These are phyloP conservation scores for Clarias fuscus DNA, from an alignment of 2,797 vertebrate genomes.

Conservation along the genomic window DNA sequence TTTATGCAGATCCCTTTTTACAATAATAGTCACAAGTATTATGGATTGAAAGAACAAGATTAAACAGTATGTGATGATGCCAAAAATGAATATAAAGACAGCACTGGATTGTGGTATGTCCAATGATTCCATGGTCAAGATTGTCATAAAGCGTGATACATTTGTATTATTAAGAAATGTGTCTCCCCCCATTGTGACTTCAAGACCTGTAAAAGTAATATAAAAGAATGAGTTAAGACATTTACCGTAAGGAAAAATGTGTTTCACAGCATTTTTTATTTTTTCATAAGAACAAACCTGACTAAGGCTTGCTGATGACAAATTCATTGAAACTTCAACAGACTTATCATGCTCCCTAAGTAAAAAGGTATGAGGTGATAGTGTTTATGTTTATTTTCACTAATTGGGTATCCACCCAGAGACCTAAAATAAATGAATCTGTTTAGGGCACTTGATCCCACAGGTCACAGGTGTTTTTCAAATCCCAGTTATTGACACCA, in stretches of 20 bases:
- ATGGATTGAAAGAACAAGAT: background rate
- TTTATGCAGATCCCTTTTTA: background rate
- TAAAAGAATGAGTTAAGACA: too few relatives aligned
- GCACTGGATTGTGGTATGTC: background rate
- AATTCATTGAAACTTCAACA: background rate
- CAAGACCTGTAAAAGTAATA: background rate
- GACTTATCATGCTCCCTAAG: background rate
- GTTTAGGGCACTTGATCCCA: too few relatives aligned
- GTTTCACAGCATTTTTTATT: background rate
- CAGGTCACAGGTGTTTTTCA: too few relatives aligned
- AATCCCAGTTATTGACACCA: too few relatives aligned
- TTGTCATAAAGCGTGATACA: background rate
- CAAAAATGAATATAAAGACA: background rate
- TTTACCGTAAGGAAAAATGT: background rate
- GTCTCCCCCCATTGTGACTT: background rate
- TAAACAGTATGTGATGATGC: background rate
- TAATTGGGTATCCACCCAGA: background rate
- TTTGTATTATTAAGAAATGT: background rate
- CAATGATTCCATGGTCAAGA: conserved; percentile 7
- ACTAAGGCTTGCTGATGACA: background rate
- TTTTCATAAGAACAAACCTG: background rate
- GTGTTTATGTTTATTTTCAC: too few relatives aligned
- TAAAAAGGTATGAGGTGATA: background rate
- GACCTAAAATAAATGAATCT: background rate
- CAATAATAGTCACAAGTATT: background rate